Conservation (phyloP, 2,797 vertebrate species). For the Erethizon dorsatum region DNA sequence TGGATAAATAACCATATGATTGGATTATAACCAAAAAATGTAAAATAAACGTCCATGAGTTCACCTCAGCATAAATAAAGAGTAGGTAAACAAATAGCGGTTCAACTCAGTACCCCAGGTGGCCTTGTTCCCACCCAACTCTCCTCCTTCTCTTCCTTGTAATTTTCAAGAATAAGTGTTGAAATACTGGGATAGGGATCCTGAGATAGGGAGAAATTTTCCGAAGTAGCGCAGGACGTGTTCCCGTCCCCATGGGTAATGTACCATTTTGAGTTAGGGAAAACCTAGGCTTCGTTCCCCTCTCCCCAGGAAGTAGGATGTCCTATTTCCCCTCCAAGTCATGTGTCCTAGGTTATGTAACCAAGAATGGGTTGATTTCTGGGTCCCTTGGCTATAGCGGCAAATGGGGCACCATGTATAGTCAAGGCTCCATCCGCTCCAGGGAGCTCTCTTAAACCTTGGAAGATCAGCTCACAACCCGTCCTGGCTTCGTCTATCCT, state of each 20-base stretch:
- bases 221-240: background rate
- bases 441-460: background rate
- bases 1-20: background rate
- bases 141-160: background rate
- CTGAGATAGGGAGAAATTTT: background rate
- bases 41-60: background rate
- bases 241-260: background rate
- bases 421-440: background rate
- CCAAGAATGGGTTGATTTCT: background rate
- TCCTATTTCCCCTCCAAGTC: background rate
- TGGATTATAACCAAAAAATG: background rate
- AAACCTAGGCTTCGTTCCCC: background rate
- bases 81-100: background rate
- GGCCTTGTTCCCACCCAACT: background rate
- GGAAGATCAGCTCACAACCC: background rate
- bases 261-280: background rate
- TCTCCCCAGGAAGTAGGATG: background rate
- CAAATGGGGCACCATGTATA: background rate
- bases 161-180: background rate
- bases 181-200: background rate
- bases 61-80: background rate
- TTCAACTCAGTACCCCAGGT: background rate
- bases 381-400: background rate
- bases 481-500: background rate
- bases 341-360: background rate